phyloP scores from a whole-genome alignment of 2,888 invertebrate genomes.

The Gibbula magus region DNA sequence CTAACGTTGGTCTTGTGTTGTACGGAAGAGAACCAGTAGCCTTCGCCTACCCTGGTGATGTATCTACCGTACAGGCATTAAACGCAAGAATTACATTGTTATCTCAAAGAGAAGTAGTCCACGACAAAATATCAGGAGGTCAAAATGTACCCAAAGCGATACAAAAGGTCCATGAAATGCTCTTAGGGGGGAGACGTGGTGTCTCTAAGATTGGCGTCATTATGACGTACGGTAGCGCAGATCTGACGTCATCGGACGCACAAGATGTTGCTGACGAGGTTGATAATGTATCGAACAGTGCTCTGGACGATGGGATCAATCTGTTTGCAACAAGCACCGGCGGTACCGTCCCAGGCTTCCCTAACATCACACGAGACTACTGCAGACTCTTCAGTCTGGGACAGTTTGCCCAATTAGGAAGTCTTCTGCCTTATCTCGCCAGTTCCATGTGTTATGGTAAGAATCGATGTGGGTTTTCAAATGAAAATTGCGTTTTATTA shows the following conservation, averaged over 20 bases:
- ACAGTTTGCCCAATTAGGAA: not conserved
- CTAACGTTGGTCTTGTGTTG: constrained; percentile 50
- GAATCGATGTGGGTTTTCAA: not conserved
- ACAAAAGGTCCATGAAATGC: not conserved
- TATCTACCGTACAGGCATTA: not conserved
- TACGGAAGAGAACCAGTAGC: constrained; percentile 46
- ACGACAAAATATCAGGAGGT: constrained; percentile 39
- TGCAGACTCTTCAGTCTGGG: not conserved
- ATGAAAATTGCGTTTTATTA: not conserved
- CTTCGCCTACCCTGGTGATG: not conserved
- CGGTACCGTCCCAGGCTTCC: not conserved
- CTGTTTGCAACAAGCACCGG: constrained; percentile 39
- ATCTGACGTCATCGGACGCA: constrained; percentile 29
- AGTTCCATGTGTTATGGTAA: not conserved
- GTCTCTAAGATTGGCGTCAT: constrained; percentile 46
- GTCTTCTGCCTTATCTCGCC: not conserved
- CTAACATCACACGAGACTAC: not conserved
- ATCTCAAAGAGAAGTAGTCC: constrained; percentile 44
- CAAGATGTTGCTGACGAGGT: constrained; percentile 24
- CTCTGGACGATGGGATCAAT: constrained; percentile 41
- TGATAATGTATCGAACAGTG: constrained; percentile 32
- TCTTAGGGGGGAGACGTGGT: not conserved
- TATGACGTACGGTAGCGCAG: constrained; percentile 46
- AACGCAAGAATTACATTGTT: constrained; percentile 54
- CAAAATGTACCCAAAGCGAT: not conserved